Evolutionary conservation across 2,888 invertebrate genomes (phyloP).

Genomic region (Chrysolina americana): DNA sequence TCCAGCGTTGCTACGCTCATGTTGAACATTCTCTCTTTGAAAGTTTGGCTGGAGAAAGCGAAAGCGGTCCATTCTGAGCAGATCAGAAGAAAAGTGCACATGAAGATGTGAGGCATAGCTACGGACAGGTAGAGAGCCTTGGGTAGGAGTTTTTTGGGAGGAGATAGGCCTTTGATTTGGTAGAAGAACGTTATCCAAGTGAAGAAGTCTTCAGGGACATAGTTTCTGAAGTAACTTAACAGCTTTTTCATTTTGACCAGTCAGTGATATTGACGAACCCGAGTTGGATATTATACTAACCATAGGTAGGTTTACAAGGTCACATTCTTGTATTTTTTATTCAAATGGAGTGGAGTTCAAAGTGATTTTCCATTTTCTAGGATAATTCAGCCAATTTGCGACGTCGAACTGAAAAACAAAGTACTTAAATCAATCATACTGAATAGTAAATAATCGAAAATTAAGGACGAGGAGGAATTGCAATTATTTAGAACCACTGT

Average conservation of each 20-base stretch:
- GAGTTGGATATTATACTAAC: too few species aligned
- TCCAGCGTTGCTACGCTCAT: conserved; percentile 32
- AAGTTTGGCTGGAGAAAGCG: conserved; percentile 15
- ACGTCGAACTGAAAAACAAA: too few species aligned
- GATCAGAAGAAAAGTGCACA: conserved; percentile 16
- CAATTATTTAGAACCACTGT: too few species aligned
- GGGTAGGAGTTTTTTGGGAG: conserved; percentile 31
- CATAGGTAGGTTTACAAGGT: too few species aligned
- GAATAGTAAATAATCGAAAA: too few species aligned
- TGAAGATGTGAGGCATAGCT: conserved; percentile 31
- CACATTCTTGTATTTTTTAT: too few species aligned
- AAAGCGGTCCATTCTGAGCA: conserved; percentile 30
- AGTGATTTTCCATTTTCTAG: too few species aligned
- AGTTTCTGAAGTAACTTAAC: conserved; percentile 17
- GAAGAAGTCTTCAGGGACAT: conserved; percentile 33
- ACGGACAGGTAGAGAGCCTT: conserved; percentile 30
- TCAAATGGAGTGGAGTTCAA: too few species aligned
- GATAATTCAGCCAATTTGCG: too few species aligned
- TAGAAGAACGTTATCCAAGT: conserved; percentile 32
- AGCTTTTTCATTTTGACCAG: background rate
- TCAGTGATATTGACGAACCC: too few species aligned
- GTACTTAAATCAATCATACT: too few species aligned
- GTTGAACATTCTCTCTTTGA: conserved; percentile 34
- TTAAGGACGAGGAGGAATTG: too few species aligned
- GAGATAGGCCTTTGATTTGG: conserved; percentile 30